A percentile compares a stretch with the other conserved stretches of the same genome.
Conservation (phyloP, 92 coral and sea anemone genomes). For the Siderastrea radians region DNA sequence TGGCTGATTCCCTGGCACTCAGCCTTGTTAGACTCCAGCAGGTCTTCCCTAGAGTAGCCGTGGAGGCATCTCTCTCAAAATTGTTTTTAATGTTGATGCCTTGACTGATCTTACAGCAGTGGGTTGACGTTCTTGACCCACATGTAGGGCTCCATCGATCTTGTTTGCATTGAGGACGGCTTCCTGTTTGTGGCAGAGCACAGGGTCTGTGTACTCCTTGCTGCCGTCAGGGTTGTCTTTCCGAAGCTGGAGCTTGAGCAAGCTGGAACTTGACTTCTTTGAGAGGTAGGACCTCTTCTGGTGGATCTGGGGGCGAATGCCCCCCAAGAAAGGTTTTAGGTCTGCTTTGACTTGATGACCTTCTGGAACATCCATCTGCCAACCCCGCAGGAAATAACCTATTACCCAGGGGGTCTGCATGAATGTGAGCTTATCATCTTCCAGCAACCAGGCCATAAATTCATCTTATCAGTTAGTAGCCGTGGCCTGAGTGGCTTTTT, state of each 20-base stretch:
- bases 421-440: too few relatives aligned
- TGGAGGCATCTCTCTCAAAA: slow-evolving; percentile 47
- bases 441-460: too few relatives aligned
- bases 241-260: slow-evolving; percentile 18
- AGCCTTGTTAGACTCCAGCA: not conserved
- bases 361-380: slow-evolving; percentile 58
- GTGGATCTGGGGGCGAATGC: too few relatives aligned
- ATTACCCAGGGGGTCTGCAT: too few relatives aligned
- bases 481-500: too few relatives aligned
- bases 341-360: slow-evolving; percentile 19
- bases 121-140: slow-evolving; percentile 42
- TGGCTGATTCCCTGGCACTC: slow-evolving; percentile 6
- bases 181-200: slow-evolving; percentile 30
- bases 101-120: slow-evolving; percentile 14
- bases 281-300: slow-evolving; percentile 17
- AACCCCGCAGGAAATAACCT: not conserved
- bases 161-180: not conserved
- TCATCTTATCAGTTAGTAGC: too few relatives aligned
- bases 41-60: not conserved
- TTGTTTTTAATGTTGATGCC: not conserved
- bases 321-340: not conserved
- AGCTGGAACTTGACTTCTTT: slow-evolving; percentile 37
- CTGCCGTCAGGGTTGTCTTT: slow-evolving; percentile 23
- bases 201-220: not conserved
- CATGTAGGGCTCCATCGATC: slow-evolving; percentile 11